Percentiles rank a stretch among this genome's conserved stretches.
Evolutionary conservation across 2,113 vertebrate species (phyloP).

Genomic region (Phyllostomus discolor): DNA sequence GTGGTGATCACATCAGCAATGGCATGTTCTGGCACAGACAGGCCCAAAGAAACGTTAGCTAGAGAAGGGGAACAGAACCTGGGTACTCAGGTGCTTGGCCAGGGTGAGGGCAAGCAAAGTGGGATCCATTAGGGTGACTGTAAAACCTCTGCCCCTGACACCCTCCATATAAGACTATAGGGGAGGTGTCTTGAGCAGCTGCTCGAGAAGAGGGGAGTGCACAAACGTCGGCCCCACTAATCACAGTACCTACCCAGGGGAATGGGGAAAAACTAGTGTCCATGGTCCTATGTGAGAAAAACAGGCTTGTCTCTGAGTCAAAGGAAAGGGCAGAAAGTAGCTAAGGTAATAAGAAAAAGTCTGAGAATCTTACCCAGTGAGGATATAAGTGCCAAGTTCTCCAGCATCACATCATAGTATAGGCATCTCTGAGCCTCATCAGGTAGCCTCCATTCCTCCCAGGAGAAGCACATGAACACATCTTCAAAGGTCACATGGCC

Average conservation of each 20-base stretch:
- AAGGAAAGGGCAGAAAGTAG: not conserved
- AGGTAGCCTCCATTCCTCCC: conserved; percentile 23
- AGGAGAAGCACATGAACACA: conserved; percentile 32
- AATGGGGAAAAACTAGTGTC: not conserved
- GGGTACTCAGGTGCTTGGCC: not conserved
- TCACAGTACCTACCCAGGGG: no score
- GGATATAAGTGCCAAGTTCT: conserved; percentile 37
- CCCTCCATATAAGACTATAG: not conserved
- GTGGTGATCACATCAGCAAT: not conserved
- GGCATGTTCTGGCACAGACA: not conserved
- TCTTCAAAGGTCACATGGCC: not conserved
- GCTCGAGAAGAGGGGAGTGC: not conserved
- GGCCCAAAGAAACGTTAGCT: not conserved
- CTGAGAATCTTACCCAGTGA: conserved; percentile 4
- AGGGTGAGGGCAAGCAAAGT: not conserved
- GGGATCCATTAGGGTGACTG: not conserved
- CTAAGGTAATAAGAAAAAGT: not conserved
- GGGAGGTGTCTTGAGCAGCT: not conserved
- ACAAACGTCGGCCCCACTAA: not conserved
- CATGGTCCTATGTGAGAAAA: not conserved
- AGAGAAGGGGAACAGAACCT: not conserved
- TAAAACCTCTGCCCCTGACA: not conserved
- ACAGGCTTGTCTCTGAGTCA: not conserved
- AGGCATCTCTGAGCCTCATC: not conserved
- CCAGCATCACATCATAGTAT: conserved; percentile 45